A percentile compares a stretch with the other conserved stretches of the same genome.
Evolutionary conservation across 2,113 vertebrate genomes (phyloP).

Genomic region (Aythya baeri): DNA sequence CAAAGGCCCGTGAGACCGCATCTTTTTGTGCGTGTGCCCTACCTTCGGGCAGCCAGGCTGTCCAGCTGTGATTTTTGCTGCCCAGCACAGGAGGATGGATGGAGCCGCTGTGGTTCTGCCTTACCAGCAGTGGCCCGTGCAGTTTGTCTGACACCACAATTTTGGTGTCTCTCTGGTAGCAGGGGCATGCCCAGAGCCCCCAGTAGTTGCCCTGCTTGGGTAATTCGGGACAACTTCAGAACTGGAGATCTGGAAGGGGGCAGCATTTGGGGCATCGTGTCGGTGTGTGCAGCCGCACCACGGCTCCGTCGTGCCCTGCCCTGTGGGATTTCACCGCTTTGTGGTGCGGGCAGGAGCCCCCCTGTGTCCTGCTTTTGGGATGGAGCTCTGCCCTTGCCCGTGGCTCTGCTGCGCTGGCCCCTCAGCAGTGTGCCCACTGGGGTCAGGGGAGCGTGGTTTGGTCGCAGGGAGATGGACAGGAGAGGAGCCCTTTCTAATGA

Average conservation of each 20-base stretch:
- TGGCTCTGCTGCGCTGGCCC: background rate
- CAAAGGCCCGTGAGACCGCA: background rate
- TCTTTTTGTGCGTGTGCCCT: background rate
- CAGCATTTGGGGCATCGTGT: background rate
- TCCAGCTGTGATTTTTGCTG: background rate
- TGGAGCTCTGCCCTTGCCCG: background rate
- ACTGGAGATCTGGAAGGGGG: background rate
- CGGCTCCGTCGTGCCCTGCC: background rate
- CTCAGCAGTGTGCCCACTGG: background rate
- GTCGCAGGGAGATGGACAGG: background rate
- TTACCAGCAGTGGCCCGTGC: background rate
- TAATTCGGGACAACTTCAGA: background rate
- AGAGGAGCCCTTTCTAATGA: conserved; percentile 17
- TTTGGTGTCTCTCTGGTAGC: background rate
- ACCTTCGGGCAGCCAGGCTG: background rate
- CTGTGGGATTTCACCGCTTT: background rate
- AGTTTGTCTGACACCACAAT: background rate
- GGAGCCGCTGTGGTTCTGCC: background rate
- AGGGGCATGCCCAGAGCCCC: background rate
- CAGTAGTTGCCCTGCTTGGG: background rate
- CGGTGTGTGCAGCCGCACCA: background rate
- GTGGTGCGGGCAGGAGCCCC: background rate
- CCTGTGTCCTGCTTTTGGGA: background rate
- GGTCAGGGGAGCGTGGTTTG: background rate
- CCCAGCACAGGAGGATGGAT: background rate